Percentiles rank a stretch among this genome's conserved stretches.
phyloP scores from a whole-genome alignment of 2,888 invertebrate genomes.

The Dasysyrphus tricinctus region DNA sequence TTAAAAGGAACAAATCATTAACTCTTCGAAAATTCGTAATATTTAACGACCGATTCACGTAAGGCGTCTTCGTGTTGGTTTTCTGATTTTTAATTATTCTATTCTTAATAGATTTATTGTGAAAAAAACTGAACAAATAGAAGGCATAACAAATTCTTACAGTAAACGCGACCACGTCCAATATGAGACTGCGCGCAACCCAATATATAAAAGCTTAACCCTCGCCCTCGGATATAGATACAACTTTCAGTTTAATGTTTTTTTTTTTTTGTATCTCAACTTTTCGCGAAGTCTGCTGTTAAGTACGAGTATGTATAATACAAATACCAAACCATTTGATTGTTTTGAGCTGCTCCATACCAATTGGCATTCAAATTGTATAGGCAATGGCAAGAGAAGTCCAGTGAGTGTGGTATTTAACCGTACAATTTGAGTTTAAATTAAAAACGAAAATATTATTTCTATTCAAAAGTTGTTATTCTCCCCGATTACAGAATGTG shows the following conservation, averaged over 20 bases:
- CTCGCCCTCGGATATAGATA: constrained; percentile 43
- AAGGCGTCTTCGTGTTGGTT: constrained; percentile 45
- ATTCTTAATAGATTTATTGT: constrained; percentile 46
- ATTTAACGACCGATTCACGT: constrained; percentile 43
- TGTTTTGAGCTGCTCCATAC: constrained; percentile 15
- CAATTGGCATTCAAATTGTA: constrained; percentile 61
- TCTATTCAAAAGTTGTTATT: too few relatives aligned
- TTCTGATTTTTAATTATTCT: constrained; percentile 16
- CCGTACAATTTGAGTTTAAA: neutral
- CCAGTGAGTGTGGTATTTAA: neutral
- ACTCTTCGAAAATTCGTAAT: neutral
- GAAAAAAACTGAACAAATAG: constrained; percentile 2
- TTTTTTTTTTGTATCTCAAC: constrained; percentile 38
- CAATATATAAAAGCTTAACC: constrained; percentile 67
- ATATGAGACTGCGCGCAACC: constrained; percentile 77
- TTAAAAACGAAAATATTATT: too few relatives aligned
- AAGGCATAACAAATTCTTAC: constrained; percentile 28
- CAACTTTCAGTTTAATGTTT: constrained; percentile 63
- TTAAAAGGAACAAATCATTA: neutral
- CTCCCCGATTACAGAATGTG: too few relatives aligned
- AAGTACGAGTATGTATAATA: constrained; percentile 2
- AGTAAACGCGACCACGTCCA: constrained; percentile 77
- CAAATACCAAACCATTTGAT: constrained; percentile 37
- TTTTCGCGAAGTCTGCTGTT: constrained; percentile 24
- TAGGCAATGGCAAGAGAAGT: constrained; percentile 25